Evolutionary conservation across 2,797 vertebrate genomes (phyloP), one percentile per base, ranked within the genome.

Genomic region (Melanogrammus aeglefinus): DNA sequence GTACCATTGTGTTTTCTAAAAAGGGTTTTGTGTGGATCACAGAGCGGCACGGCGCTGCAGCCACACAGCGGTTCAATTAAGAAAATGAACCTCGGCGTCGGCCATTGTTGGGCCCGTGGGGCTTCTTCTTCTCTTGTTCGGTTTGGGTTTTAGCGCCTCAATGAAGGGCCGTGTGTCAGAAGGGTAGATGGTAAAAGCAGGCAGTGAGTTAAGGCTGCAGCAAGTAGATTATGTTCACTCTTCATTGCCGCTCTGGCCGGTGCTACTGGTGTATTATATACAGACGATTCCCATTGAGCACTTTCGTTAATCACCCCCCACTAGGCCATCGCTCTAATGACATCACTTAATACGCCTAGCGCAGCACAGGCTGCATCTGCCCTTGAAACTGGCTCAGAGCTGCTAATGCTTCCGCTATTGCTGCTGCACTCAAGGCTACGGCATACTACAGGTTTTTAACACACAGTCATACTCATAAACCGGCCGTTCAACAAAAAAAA

Each of bases 191-290:
- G 10, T 66, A 66, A 66, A 10, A 66, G 63, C 24, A 8, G 63
- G 63, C 63, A 27, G 63, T 66, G 24, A 66, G 63, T 66, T 66
- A 24, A 27, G 57, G 57, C 63, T 69, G 63, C n/a, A 24, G 63
- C 24, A n/a, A 27, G n/a, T 69, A 69, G n/a, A 69, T 69, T 27
- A 21, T 16, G 57, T 63, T 27, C n/a, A 27, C n/a, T n/a, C 63
- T 69, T 72, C 79, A 29, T 57, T 74, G 78, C 73, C 57, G 78
- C 66, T 24, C 63, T 27, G 41, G 38, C 35, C 36, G 71, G 29
- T 36, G 29, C 29, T 72, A 69, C 63, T 63, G 63, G 24, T 69
- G 63, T 69, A 12, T 69, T 69, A 27, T 12, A 33, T 16, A 72
- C 71, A 33, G 35, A 72, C 71, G 18, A 36, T 36, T 72, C 71